phyloP scores from a whole-genome alignment of 37 sponge, comb jelly and placozoan genomes.

The Mnemiopsis leidyi region DNA sequence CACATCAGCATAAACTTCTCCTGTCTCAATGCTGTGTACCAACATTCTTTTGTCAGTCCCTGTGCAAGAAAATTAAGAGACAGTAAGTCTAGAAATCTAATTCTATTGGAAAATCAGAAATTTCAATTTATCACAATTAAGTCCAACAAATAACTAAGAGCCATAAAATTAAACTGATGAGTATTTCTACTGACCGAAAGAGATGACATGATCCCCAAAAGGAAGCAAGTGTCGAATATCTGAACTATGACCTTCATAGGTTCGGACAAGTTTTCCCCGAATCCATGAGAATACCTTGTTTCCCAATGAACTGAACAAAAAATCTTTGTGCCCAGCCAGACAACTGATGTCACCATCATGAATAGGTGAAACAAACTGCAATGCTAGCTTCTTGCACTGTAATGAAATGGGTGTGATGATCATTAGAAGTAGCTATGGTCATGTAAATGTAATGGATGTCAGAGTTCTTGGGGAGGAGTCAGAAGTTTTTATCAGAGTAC shows the following conservation, averaged over 20 bases:
- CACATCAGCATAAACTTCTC: slow-evolving; percentile 83
- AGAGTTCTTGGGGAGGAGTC: too few relatives aligned
- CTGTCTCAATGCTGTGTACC: neutral
- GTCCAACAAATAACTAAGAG: too few relatives aligned
- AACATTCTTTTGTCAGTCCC: slow-evolving; percentile 28
- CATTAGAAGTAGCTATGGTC: too few relatives aligned
- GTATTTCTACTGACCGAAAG: slow-evolving; percentile 83
- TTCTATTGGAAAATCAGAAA: too few relatives aligned
- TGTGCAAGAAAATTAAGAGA: too few relatives aligned
- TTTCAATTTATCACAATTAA: too few relatives aligned
- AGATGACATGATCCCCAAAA: slow-evolving; percentile 81
- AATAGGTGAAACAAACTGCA: neutral
- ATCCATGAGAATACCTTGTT: neutral
- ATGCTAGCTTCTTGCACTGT: slow-evolving; percentile 11
- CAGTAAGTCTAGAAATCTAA: too few relatives aligned
- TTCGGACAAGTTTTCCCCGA: neutral
- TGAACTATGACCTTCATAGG: slow-evolving; percentile 70
- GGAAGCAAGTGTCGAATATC: slow-evolving; percentile 71
- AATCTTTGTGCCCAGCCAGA: slow-evolving; percentile 19
- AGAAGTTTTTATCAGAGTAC: too few relatives aligned
- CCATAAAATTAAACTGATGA: too few relatives aligned
- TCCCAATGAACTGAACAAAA: neutral
- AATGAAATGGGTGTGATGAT: too few relatives aligned
- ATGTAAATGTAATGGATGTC: too few relatives aligned
- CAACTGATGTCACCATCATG: neutral